These are phyloP conservation scores for Struthio camelus DNA, from an alignment of 2,113 vertebrate genomes.

Conservation along the genomic window DNA sequence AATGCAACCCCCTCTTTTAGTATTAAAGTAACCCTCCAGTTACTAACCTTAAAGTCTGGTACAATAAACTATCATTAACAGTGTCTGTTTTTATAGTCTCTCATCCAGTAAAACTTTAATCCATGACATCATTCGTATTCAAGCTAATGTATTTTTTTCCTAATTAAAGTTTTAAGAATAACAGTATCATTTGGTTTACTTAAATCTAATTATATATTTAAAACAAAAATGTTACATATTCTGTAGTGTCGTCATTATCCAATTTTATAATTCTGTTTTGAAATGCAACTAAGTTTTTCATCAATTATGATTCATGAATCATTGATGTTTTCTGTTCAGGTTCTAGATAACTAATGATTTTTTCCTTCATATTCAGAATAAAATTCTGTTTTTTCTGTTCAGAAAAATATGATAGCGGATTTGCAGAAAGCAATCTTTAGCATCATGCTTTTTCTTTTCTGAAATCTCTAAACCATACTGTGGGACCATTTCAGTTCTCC, in stretches of 20 bases:
- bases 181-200: neutral
- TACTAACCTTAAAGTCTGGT: neutral
- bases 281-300: neutral
- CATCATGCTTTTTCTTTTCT: neutral
- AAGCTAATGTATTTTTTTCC: neutral
- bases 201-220: neutral
- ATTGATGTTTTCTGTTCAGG: neutral
- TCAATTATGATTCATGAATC: neutral
- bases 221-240: neutral
- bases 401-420: neutral
- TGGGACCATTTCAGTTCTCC: neutral
- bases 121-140: neutral
- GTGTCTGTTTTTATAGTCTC: neutral
- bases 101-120: neutral
- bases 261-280: neutral
- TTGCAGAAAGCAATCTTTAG: neutral
- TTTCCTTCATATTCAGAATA: neutral
- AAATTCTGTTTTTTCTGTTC: too few species aligned
- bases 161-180: neutral
- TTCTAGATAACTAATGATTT: neutral
- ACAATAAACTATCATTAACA: neutral
- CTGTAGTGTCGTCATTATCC: neutral
- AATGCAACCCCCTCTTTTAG: neutral
- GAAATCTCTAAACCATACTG: neutral
- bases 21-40: neutral